Evolutionary conservation across 2,797 vertebrate species (phyloP), one percentile per base, ranked within the genome.

Genomic region (Bufotes viridis): DNA sequence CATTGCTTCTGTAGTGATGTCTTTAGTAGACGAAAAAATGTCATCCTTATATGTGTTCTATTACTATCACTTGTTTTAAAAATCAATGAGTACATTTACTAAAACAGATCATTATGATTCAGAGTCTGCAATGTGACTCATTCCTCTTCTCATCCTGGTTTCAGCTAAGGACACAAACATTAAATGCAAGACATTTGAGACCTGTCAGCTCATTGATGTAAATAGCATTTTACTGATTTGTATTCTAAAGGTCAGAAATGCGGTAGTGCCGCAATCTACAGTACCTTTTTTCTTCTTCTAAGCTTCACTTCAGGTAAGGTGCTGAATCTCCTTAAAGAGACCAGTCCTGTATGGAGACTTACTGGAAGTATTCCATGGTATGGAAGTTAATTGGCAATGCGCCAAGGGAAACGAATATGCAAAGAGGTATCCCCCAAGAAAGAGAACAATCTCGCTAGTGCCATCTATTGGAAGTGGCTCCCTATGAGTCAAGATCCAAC

Each of bases 51-150:
- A 5, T 84, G 13, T 70, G 82, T 51, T 58, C 22, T 85, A 63
- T 79, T 78, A 65, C 76, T 75, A 76, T 88, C 13, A 42, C 4
- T 80, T 88, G 42, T 55, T 51, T 65, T 24, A 81, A 9, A n/a
- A 79, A 14, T 79, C 53, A 69, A 63, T 80, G 26, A 58, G 55
- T 13, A 55, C 76, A 88, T 75, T 85, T 85, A 81, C 76, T 61
- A 85, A 26, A 78, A 87, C 22, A 53, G 82, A 49, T 69, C 78
- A 34, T n/a, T 51, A 82, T 86, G 87, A 81, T 49, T 89, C 78
- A 85, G 74, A 76, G 24, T 15, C 60, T 76, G 26, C 61, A 58
- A n/a, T 26, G 29, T 86, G 88, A 89, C 58, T 86, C 88, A 86
- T 70, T 10, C 29, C 69, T 78, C 49, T 69, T 53, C n/a, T 84